Conservation (phyloP, 2,797 vertebrate species). For the Eulemur albifrons region DNA sequence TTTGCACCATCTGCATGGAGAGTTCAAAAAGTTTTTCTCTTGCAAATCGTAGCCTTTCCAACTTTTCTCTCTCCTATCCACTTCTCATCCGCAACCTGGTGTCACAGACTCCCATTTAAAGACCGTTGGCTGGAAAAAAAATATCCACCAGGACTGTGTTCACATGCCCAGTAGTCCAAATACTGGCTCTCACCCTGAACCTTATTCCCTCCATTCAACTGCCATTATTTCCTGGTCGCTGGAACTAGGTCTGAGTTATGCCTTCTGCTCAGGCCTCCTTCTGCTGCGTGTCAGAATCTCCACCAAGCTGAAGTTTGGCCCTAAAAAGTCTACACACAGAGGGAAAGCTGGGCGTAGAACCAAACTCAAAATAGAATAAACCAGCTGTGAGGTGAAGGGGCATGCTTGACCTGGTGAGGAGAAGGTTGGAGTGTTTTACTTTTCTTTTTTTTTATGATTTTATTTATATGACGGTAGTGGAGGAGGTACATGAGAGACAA, state of each 20-base stretch:
- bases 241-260: not conserved
- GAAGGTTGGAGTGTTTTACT: not conserved
- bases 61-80: not conserved
- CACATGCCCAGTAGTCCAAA: not conserved
- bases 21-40: constrained; percentile 45
- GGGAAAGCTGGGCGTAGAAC: not conserved
- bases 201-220: not conserved
- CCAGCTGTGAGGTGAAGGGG: not conserved
- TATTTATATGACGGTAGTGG: not conserved
- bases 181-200: not conserved
- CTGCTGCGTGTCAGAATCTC: not conserved
- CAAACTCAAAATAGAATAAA: not conserved
- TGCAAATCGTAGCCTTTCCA: not conserved
- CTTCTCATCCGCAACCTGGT: not conserved
- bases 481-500: not conserved
- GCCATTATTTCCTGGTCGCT: not conserved
- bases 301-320: not conserved
- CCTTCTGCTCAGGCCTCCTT: not conserved
- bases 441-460: not conserved
- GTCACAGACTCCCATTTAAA: not conserved
- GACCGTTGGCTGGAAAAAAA: not conserved
- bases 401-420: not conserved
- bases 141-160: not conserved
- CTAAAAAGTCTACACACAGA: not conserved
- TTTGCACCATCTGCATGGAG: not conserved